phyloP scores from a whole-genome alignment of 2,888 invertebrate species.

The Tenthredo mesomela region DNA sequence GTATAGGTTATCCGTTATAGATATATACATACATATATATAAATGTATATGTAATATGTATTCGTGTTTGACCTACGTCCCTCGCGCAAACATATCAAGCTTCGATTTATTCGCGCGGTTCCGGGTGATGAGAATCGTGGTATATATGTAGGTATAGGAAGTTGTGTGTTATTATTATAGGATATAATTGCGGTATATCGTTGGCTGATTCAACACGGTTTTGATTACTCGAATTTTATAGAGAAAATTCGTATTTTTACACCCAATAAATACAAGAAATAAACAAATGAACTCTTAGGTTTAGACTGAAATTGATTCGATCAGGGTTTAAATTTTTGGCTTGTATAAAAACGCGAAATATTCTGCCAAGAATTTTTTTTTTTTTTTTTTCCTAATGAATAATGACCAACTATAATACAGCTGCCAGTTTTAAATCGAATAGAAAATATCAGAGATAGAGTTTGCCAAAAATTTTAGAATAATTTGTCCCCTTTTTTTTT shows the following conservation, averaged over 20 bases:
- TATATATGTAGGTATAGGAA: not conserved
- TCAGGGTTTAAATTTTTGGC: slow-evolving; percentile 30
- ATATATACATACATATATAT: slow-evolving; percentile 7
- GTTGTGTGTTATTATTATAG: not conserved
- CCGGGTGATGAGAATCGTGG: not conserved
- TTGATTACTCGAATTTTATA: not conserved
- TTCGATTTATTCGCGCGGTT: slow-evolving; percentile 1
- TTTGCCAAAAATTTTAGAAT: not conserved
- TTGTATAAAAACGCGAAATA: not conserved
- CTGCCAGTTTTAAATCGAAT: not conserved
- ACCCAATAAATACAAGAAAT: not conserved
- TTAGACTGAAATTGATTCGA: slow-evolving; percentile 18
- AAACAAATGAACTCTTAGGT: not conserved
- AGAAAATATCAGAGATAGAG: not conserved
- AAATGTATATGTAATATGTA: slow-evolving; percentile 46
- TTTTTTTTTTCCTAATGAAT: not conserved
- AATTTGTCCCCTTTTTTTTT: not conserved
- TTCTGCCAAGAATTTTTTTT: not conserved
- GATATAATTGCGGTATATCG: slow-evolving; percentile 20
- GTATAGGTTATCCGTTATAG: slow-evolving; percentile 22
- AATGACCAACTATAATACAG: not conserved
- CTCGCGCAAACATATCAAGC: slow-evolving; percentile 3
- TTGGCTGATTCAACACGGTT: not conserved
- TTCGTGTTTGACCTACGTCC: slow-evolving; percentile 53
- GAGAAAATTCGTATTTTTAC: not conserved